Evolutionary conservation across 1,140 invertebrate species (phyloP).

Genomic region (Rhyzopertha dominica): DNA sequence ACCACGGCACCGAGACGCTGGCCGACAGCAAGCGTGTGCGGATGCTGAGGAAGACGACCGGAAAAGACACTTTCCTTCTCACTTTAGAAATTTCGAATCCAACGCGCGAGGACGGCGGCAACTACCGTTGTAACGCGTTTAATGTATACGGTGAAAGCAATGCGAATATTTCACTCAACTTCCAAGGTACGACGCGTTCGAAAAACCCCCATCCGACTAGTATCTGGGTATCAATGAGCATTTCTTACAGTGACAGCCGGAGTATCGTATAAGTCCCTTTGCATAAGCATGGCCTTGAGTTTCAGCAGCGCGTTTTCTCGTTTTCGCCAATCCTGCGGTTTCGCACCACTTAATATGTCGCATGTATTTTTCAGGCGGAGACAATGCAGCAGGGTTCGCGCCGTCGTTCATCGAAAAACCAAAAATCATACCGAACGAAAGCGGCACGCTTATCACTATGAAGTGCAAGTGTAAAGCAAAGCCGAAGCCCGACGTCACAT

Average conservation of each 20-base stretch:
- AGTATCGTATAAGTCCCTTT: constrained; percentile 30
- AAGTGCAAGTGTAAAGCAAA: constrained; percentile 92
- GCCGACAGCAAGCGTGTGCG: constrained; percentile 74
- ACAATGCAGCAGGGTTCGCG: constrained; percentile 82
- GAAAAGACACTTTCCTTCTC: constrained; percentile 85
- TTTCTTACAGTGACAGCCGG: too few relatives aligned
- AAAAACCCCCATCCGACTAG: too few relatives aligned
- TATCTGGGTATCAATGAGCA: too few relatives aligned
- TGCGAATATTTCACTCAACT: constrained; percentile 99
- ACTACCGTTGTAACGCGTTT: constrained; percentile 97
- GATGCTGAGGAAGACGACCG: constrained; percentile 78
- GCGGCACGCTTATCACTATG: constrained; percentile 91
- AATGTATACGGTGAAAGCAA: constrained; percentile 98
- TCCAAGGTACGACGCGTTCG: constrained; percentile 77
- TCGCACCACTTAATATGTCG: too few relatives aligned
- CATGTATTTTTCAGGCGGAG: constrained; percentile 67
- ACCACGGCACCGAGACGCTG: constrained; percentile 79
- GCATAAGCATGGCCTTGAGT: too few relatives aligned
- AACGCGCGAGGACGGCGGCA: constrained; percentile 90
- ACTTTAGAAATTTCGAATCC: constrained; percentile 92
- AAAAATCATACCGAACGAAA: constrained; percentile 95
- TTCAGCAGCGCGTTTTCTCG: constrained; percentile 6
- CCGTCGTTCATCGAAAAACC: constrained; percentile 96
- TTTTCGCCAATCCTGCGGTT: too few relatives aligned
- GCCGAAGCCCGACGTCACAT: constrained; percentile 82